Conservation (phyloP, 2,888 invertebrate genomes). For the Galeruca laticollis region DNA sequence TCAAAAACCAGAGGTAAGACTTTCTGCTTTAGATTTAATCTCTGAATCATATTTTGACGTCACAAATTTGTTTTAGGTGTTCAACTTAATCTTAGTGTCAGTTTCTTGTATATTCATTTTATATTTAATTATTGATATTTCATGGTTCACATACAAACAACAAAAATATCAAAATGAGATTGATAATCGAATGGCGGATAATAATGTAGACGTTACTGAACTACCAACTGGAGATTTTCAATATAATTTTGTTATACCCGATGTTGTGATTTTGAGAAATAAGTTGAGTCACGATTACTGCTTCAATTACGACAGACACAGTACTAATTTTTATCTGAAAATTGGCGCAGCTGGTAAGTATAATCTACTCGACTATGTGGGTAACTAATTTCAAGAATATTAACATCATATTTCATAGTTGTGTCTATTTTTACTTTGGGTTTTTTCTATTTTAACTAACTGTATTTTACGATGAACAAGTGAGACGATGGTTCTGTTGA, state of each 20-base stretch:
- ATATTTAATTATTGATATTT: conserved; percentile 74
- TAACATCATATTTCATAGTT: conserved; percentile 4
- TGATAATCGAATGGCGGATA: conserved; percentile 50
- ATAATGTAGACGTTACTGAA: conserved; percentile 54
- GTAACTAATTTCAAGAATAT: background rate
- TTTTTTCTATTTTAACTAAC: no score
- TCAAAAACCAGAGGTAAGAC: conserved; percentile 70
- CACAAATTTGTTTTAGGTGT: conserved; percentile 67
- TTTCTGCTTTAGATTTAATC: conserved; percentile 24
- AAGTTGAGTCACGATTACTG: conserved; percentile 72
- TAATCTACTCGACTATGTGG: background rate
- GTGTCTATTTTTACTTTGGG: no score
- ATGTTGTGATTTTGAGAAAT: conserved; percentile 59
- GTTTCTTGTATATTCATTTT: conserved; percentile 74
- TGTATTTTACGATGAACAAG: no score
- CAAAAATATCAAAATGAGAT: conserved; percentile 60
- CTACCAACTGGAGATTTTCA: conserved; percentile 57
- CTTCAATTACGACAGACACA: conserved; percentile 77
- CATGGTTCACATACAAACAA: conserved; percentile 70
- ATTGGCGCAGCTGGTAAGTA: conserved; percentile 77
- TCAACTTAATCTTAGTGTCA: conserved; percentile 72
- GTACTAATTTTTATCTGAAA: conserved; percentile 81
- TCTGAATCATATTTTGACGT: background rate
- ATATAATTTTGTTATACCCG: conserved; percentile 64
- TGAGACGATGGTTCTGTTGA: no score